Conservation (phyloP, 2,888 invertebrate species). For the Calameuta idolon region DNA sequence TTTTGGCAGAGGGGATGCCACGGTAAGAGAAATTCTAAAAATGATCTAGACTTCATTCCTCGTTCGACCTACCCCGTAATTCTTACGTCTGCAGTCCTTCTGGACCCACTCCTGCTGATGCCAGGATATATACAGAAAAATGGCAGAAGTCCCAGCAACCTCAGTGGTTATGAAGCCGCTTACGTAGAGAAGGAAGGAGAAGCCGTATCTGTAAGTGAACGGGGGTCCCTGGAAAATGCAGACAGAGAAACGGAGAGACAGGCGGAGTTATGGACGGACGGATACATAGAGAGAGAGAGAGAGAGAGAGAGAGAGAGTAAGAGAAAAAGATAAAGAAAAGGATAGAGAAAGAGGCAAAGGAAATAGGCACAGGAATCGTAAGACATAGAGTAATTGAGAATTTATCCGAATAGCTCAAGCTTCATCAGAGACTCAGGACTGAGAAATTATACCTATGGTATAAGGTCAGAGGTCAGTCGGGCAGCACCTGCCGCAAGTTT, state of each 20-base stretch:
- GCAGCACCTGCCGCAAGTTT: neutral
- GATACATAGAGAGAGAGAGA: neutral
- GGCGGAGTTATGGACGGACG: neutral
- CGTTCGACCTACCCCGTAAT: conserved; percentile 47
- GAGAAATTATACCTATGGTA: neutral
- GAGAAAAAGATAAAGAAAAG: neutral
- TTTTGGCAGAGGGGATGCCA: conserved; percentile 20
- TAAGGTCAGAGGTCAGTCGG: neutral
- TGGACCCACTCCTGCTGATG: conserved; percentile 76
- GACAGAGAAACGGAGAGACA: conserved; percentile 10
- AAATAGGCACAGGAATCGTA: neutral
- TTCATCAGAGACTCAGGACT: neutral
- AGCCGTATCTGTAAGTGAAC: conserved; percentile 89
- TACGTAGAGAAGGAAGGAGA: conserved; percentile 87
- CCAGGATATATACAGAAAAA: conserved; percentile 88
- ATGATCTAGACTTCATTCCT: neutral
- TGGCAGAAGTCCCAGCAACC: conserved; percentile 86
- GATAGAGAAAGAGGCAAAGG: neutral
- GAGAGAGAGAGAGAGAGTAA: neutral
- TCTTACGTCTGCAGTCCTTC: conserved; percentile 67
- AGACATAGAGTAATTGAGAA: neutral
- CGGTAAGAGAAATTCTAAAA: neutral
- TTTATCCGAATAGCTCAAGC: neutral
- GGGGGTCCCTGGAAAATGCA: conserved; percentile 74
- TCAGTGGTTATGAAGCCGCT: conserved; percentile 87